Conservation (phyloP, 2,113 vertebrate genomes). For the Ceyx melanurus region DNA sequence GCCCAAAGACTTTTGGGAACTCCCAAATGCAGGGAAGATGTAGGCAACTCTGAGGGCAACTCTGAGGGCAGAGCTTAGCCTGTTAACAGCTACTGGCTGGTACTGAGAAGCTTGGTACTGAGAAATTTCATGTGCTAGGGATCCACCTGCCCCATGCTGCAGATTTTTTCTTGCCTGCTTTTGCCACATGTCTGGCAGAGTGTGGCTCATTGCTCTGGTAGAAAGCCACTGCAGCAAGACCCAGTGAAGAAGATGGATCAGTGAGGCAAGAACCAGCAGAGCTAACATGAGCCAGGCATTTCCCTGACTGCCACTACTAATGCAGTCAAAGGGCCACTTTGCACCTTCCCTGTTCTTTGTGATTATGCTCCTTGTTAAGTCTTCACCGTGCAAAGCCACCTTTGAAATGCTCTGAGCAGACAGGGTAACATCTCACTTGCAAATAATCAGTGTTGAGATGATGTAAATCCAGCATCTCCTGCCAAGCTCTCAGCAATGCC, state of each 20-base stretch:
- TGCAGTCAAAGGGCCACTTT: neutral
- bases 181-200: neutral
- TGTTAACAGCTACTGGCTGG: neutral
- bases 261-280: neutral
- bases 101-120: neutral
- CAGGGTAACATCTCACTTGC: neutral
- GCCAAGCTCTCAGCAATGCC: constrained; percentile 7
- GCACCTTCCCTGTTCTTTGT: neutral
- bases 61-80: neutral
- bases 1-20: neutral
- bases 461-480: neutral
- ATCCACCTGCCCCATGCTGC: neutral
- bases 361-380: neutral
- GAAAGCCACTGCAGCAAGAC: neutral
- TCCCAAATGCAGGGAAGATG: rapidly evolving
- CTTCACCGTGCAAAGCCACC: neutral
- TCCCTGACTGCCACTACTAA: neutral
- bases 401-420: neutral
- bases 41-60: rapidly evolving
- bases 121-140: neutral
- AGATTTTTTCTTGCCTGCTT: neutral
- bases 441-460: neutral
- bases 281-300: neutral
- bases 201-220: neutral
- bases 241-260: neutral